Conservation (phyloP, 2,113 vertebrate genomes). For the Poeciliopsis turrubarensis region DNA sequence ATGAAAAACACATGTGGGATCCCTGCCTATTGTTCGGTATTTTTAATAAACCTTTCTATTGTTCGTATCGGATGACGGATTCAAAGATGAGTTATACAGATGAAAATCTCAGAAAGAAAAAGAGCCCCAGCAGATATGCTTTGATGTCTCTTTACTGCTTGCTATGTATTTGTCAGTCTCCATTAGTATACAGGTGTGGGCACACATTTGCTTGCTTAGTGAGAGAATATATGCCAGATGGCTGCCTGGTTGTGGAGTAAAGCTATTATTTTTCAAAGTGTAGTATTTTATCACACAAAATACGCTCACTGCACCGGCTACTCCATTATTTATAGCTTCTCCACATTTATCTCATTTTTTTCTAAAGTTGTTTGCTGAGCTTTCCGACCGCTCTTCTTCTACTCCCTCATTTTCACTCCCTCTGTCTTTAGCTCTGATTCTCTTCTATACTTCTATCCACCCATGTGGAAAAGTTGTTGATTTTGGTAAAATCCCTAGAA, state of each 20-base stretch:
- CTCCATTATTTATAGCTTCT: slow-evolving; percentile 71
- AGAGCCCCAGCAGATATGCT: slow-evolving; percentile 29
- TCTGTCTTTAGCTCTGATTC: slow-evolving; percentile 22
- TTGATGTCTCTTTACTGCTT: slow-evolving; percentile 47
- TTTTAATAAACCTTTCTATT: slow-evolving; percentile 36
- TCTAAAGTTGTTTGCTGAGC: slow-evolving; percentile 57
- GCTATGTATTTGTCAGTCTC: slow-evolving; percentile 47
- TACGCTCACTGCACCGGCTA: slow-evolving; percentile 44
- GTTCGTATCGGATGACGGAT: slow-evolving; percentile 49
- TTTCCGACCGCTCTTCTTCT: slow-evolving; percentile 47
- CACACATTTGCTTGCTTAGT: slow-evolving; percentile 30
- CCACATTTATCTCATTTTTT: slow-evolving; percentile 52
- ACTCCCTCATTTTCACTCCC: slow-evolving; percentile 24
- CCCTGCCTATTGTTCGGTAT: slow-evolving; percentile 12
- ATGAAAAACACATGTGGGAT: neutral
- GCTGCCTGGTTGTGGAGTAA: slow-evolving; percentile 54
- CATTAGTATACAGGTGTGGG: slow-evolving; percentile 34
- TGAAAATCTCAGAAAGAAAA: slow-evolving; percentile 39
- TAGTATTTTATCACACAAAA: slow-evolving; percentile 64
- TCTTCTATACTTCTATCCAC: slow-evolving; percentile 30
- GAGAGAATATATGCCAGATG: slow-evolving; percentile 32
- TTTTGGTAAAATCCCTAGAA: slow-evolving; percentile 58
- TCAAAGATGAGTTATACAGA: slow-evolving; percentile 28
- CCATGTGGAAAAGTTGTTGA: slow-evolving; percentile 53
- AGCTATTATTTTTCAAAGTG: slow-evolving; percentile 67